Evolutionary conservation across 2,888 invertebrate species (phyloP), one percentile per base, ranked within the genome.

Genomic region (Allophyes oxyacanthae): DNA sequence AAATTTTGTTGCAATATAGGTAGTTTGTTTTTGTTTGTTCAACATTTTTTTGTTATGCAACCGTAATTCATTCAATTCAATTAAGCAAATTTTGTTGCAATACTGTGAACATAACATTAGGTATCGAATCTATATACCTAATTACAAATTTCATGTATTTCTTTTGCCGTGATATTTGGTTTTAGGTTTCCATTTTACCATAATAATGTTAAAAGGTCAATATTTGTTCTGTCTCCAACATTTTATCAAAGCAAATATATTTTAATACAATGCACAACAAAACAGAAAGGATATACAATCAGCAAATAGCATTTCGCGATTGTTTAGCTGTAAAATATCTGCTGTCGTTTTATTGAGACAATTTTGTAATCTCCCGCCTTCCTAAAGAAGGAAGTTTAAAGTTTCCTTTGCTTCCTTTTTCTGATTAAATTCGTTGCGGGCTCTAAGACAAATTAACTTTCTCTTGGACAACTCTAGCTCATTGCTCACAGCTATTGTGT

Each of bases 381-480:
- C n/a, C 20, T 20, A 13, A n/a, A 33, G 32, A 30, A 33, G 41
- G n/a, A 28, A 20, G 33, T 34, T 26, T 5, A 14, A 34, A 9
- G 30, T 30, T 43, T 9, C 10, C 11, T 7, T 13, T 25, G 3
- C 37, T 43, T 51, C 2, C 25, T 38, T 38, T 40, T 49, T 49
- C 40, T 66, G 33, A 60, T 61, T 61, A 51, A 56, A 53, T 49
- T 55, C n/a, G 36, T 43, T 43, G 34, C 62, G 42, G 49, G n/a
- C 14, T 49, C 40, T 44, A 55, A 32, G 43, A 55, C 11, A 48
- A 49, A 61, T 45, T 45, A 20, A 28, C 34, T 56, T 40, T 42
- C 13, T 20, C 13, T 10, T 6, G 5, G 33, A 13, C 8, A 28
- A 28, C 1, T 14, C 7, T 10, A 26, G 15, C 6, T 42, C 10